These are phyloP conservation scores for Sarcophaga bullata DNA, from an alignment of 1,140 invertebrate genomes.

Conservation along the genomic window DNA sequence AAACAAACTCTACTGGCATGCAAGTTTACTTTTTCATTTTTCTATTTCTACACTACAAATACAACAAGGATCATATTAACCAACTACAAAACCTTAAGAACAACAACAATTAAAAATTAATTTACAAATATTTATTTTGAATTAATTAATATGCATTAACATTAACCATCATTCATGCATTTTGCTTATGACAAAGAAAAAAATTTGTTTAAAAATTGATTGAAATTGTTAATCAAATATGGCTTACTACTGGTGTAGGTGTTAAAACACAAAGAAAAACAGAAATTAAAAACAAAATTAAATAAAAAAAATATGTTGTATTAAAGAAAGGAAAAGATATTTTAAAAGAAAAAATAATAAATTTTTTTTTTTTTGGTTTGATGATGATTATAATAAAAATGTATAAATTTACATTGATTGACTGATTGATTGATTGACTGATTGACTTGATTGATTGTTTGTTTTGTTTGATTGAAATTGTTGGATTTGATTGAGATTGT, in stretches of 20 bases:
- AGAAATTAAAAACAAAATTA: too few relatives aligned
- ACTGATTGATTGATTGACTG: not conserved
- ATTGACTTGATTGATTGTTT: not conserved
- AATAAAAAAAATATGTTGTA: too few relatives aligned
- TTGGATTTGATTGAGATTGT: not conserved
- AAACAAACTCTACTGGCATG: constrained; percentile 7
- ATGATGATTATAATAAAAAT: not conserved
- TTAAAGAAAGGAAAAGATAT: not conserved
- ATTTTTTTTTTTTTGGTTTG: not conserved
- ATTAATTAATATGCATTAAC: not conserved
- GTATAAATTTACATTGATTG: not conserved
- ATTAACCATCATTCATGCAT: not conserved
- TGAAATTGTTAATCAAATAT: not conserved
- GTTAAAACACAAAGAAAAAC: not conserved
- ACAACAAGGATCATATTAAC: not conserved
- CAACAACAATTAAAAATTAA: not conserved
- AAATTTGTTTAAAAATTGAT: too few relatives aligned
- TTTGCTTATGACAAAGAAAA: not conserved
- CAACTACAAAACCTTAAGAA: not conserved
- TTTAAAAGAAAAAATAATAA: not conserved
- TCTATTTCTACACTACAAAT: not conserved
- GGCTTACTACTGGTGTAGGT: not conserved
- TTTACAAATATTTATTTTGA: too few relatives aligned
- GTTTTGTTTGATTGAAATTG: not conserved
- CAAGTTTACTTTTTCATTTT: not conserved